Evolutionary conservation across 2,797 vertebrate species (phyloP).

Genomic region (Philypnodon macrostomus): DNA sequence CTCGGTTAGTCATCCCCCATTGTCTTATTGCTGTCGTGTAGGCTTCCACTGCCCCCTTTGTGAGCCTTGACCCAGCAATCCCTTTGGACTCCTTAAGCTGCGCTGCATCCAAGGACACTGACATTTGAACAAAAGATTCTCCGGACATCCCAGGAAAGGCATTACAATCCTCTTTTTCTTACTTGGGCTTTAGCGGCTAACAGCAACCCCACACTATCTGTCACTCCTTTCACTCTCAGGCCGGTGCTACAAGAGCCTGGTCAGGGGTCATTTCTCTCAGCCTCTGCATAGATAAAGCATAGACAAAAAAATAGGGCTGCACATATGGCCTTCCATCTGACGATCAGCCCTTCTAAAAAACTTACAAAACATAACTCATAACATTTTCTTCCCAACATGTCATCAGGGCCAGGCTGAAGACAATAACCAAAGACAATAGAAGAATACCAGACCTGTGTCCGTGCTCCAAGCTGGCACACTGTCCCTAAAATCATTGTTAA

Average conservation of each 20-base stretch:
- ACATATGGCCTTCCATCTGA: no score
- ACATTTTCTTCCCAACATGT: slow-evolving; percentile 11
- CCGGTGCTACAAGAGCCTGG: slow-evolving; percentile 16
- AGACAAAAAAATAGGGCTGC: slow-evolving; percentile 5
- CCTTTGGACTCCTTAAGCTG: slow-evolving; percentile 34
- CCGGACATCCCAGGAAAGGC: slow-evolving; percentile 33
- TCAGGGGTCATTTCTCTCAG: slow-evolving; percentile 32
- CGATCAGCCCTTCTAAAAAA: no score
- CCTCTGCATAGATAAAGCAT: slow-evolving; percentile 11
- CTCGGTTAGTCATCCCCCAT: slow-evolving; percentile 19
- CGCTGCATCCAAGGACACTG: slow-evolving; percentile 41
- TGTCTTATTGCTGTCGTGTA: slow-evolving; percentile 34
- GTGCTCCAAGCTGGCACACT: slow-evolving; percentile 11
- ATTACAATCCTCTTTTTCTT: slow-evolving; percentile 25
- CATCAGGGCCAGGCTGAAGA: slow-evolving; percentile 4
- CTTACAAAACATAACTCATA: no score
- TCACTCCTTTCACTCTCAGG: slow-evolving; percentile 14
- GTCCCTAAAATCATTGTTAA: slow-evolving; percentile 46
- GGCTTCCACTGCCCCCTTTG: slow-evolving; percentile 31
- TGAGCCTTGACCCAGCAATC: slow-evolving; percentile 45
- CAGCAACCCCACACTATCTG: slow-evolving; percentile 19
- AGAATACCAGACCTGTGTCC: slow-evolving; percentile 11
- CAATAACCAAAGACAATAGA: slow-evolving; percentile 9
- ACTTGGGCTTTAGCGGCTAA: slow-evolving; percentile 14
- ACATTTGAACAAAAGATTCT: slow-evolving; percentile 52